Evolutionary conservation across 2,113 vertebrate genomes (phyloP), one percentile per base, ranked within the genome.

Genomic region (Antechinus flavipes): DNA sequence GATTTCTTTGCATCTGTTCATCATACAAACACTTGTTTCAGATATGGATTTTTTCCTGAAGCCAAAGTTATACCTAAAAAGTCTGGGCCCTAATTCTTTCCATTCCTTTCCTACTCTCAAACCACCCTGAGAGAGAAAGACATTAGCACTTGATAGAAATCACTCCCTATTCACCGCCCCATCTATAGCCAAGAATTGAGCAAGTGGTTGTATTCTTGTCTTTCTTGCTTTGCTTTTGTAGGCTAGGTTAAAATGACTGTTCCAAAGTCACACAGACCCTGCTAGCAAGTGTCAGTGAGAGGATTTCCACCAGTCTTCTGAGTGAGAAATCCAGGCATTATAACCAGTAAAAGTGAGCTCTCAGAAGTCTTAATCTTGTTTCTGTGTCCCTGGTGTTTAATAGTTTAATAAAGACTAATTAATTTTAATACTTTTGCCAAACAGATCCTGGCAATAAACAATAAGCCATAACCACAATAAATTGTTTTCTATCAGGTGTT

Each of bases 21-120:
- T 25, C 54, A 50, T 54, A 94, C 96, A 94, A 50, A 26, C 12
- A 94, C 76, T 50, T 91, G 91, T 84, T 42, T 50, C 54, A 58
- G 47, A 16, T 68, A 25, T 7, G 53, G 54, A 91, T 6, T 56
- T 16, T 35, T 42, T 8, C 23, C 10, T 47, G 49, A 24, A 4
- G 3, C 8, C 90, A 3, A 0, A 91, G 61, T 27, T n/a, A 42
- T 61, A 90, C 46, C 19, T 6, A 42, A 42, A 35, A 27, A 3
- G 16, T 3, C 46, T 10, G 5, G 6, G 9, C 19, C 1, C 68
- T 84, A 84, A 84, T 54, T 54, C 94, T 89, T 53, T 42, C 30
- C 35, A 2, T 55, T 54, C 22, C 58, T 68, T 53, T 90, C 46
- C 90, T 27, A 50, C 19, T 54, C 7, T 50, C 10, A 89, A 49